Evolutionary conservation across 2,797 vertebrate species (phyloP), one percentile per base, ranked within the genome.

Genomic region (Cryptoblepharus egeriae): DNA sequence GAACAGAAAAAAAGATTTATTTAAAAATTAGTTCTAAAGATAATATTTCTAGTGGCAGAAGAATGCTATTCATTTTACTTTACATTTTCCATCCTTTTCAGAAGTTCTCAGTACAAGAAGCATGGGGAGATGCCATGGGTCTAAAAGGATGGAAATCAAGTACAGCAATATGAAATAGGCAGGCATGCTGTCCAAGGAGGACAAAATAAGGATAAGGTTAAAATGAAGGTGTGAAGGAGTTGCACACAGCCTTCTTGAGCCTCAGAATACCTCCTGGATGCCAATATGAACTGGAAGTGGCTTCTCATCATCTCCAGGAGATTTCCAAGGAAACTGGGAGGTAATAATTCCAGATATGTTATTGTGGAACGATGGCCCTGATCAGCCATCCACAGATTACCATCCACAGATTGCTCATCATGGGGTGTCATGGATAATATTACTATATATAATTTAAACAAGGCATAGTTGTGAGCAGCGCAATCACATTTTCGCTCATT

Each of bases 1-100:
- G 75, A 82, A 72, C 84, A 71, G 75, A 88, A 82, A 82, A 71
- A 74, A 55, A 86, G 74, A 86, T 79, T 82, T 82, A 83, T 81
- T 89, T 69, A 75, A 37, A 64, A 82, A 87, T 81, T 83, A 85
- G 74, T 58, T 77, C 83, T 35, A 39, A 86, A 88, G 83, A 85
- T 88, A 92, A 85, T 84, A 83, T 89, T 89, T 91, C 80, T 81
- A 86, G 85, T 90, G 90, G 89, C 86, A 57, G n/a, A 1, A 12
- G 15, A 73, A 77, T 37, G 39, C 73, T 63, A 49, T 75, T 67
- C 24, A 49, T 61, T 77, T 58, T 72, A 58, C 63, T 67, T 35
- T 32, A 72, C 32, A n/a, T 64, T 83, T 75, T 75, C 70, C 63
- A 79, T 75, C 64, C 30, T 84, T 37, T 79, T 79, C 52, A 73